Percentiles rank a stretch among this genome's conserved stretches.
phyloP scores from a whole-genome alignment of 2,888 invertebrate species.

The Mimas tiliae region DNA sequence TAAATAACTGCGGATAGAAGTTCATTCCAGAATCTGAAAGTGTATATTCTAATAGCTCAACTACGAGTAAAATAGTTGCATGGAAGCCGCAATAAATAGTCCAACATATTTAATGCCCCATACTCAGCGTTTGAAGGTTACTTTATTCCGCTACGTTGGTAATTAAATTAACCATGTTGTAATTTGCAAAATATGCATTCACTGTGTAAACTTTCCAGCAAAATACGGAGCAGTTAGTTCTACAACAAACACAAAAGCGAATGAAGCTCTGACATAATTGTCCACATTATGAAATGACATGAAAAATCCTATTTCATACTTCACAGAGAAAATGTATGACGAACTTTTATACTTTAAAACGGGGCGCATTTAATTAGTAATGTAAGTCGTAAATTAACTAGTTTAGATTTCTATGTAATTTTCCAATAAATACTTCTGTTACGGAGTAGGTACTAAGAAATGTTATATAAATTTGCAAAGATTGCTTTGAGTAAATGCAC shows the following conservation, averaged over 20 bases:
- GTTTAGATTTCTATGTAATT: not conserved
- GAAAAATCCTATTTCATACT: conserved; percentile 39
- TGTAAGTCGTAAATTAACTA: not conserved
- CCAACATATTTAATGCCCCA: not conserved
- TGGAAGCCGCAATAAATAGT: not conserved
- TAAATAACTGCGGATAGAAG: too few species aligned
- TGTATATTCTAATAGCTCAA: too few species aligned
- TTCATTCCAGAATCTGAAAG: too few species aligned
- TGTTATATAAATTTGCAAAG: too few species aligned
- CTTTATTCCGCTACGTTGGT: conserved; percentile 12
- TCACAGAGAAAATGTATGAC: conserved; percentile 14
- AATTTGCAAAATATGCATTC: conserved; percentile 28
- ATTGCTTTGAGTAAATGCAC: too few species aligned
- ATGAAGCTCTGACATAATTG: conserved; percentile 37
- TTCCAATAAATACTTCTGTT: not conserved
- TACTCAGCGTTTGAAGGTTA: not conserved
- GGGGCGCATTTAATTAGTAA: conserved; percentile 18
- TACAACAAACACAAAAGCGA: conserved; percentile 25
- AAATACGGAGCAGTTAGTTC: conserved; percentile 23
- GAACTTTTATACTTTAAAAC: conserved; percentile 11
- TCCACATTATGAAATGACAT: conserved; percentile 39
- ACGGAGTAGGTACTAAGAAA: not conserved
- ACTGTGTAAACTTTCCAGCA: conserved; percentile 32
- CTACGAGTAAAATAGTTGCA: not conserved
- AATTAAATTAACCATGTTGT: conserved; percentile 27